phyloP scores from a whole-genome alignment of 2,888 invertebrate genomes.

The Tenthredo mesomela region DNA sequence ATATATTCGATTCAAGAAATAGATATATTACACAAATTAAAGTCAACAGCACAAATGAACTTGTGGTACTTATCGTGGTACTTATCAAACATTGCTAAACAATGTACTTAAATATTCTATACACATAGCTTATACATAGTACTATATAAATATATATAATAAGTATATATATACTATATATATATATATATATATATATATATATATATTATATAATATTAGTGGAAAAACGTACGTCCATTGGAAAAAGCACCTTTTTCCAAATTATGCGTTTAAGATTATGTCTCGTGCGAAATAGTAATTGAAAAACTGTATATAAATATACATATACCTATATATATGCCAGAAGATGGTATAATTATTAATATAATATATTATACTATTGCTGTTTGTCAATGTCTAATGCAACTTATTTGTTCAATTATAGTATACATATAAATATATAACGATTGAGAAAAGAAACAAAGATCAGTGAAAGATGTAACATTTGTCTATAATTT shows the following conservation, averaged over 20 bases:
- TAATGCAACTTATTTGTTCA: conserved; percentile 34
- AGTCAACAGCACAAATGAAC: conserved; percentile 55
- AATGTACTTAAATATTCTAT: conserved; percentile 69
- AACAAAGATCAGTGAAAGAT: background rate
- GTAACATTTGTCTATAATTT: background rate
- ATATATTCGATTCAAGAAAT: conserved; percentile 20
- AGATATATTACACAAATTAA: background rate
- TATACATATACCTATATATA: conserved; percentile 1
- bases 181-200: background rate
- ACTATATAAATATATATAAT: background rate
- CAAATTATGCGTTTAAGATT: conserved; percentile 37
- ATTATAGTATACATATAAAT: background rate
- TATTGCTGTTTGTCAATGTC: conserved; percentile 47
- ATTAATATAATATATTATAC: conserved; percentile 38
- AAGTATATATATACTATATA: no score
- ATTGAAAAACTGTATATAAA: conserved; percentile 38
- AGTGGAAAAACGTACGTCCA: conserved; percentile 43
- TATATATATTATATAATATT: conserved; percentile 11
- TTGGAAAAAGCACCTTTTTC: conserved; percentile 45
- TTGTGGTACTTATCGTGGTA: conserved; percentile 58
- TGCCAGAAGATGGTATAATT: background rate
- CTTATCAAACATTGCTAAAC: conserved; percentile 62
- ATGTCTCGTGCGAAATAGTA: conserved; percentile 1
- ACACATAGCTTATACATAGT: conserved; percentile 1
- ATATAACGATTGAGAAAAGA: conserved; percentile 15